phyloP scores from a whole-genome alignment of 2,113 vertebrate genomes.

The Phylloscopus trochiloides region DNA sequence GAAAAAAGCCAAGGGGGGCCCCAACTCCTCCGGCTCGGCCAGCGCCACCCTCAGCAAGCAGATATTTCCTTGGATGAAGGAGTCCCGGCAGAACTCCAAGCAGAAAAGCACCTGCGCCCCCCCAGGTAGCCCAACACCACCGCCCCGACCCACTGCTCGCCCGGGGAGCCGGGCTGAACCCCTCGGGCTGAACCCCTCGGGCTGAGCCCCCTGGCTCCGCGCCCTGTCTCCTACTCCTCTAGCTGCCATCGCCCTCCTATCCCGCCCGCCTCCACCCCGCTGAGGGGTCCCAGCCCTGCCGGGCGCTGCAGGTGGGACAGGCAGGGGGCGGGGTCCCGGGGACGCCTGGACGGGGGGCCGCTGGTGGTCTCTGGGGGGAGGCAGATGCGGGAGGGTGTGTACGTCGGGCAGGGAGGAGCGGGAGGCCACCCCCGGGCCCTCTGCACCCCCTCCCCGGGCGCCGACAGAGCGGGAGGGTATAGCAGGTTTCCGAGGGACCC shows the following conservation, averaged over 20 bases:
- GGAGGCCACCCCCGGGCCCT: neutral
- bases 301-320: neutral
- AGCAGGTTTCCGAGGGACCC: neutral
- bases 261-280: neutral
- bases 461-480: neutral
- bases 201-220: neutral
- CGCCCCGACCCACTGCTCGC: neutral
- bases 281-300: neutral
- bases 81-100: conserved; percentile 92
- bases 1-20: conserved; percentile 89
- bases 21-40: conserved; percentile 76
- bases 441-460: neutral
- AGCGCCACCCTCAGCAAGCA: conserved; percentile 92
- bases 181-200: neutral
- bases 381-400: neutral
- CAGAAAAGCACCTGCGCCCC: conserved; percentile 89
- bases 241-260: neutral
- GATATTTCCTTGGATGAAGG: conserved; percentile 99
- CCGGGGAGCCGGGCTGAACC: neutral
- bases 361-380: neutral
- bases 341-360: neutral
- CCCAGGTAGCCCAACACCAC: conserved; percentile 80
- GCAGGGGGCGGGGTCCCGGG: neutral
- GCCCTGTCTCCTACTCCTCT: neutral
- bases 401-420: neutral